phyloP scores from a whole-genome alignment of 2,113 vertebrate genomes.

The Phylloscopus whistleri region DNA sequence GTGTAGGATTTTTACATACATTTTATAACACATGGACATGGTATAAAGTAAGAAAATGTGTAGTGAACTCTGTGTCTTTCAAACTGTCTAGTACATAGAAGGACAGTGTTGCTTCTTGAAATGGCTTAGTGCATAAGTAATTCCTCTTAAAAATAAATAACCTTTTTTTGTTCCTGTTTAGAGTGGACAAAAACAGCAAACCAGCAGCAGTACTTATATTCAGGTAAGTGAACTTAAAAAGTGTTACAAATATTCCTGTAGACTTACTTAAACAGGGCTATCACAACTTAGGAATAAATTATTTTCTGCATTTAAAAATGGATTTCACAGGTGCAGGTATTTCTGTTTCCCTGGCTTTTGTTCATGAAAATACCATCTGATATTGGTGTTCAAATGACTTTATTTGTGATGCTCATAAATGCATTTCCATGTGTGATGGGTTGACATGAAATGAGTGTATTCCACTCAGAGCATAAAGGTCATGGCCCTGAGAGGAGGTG shows the following conservation, averaged over 20 bases:
- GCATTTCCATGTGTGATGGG: neutral
- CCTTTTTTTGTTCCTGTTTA: neutral
- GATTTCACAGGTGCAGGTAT: neutral
- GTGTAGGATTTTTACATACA: neutral
- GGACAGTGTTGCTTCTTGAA: neutral
- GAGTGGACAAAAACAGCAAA: conserved; percentile 31
- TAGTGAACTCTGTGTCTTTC: neutral
- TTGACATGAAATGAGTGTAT: neutral
- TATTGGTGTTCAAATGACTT: neutral
- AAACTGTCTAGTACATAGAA: neutral
- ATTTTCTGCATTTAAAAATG: neutral
- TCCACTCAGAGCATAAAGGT: neutral
- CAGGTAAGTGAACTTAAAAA: neutral
- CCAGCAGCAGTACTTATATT: neutral
- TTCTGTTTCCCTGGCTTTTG: neutral
- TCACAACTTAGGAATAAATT: neutral
- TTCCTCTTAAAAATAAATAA: neutral
- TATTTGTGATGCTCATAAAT: neutral
- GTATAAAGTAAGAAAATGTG: neutral
- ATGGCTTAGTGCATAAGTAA: neutral
- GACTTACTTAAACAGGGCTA: neutral
- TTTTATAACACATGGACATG: neutral
- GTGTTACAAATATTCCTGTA: neutral
- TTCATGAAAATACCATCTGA: neutral
- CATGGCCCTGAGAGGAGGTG: neutral